Base-by-base conservation (phyloP, 2,113 vertebrate species). In the Myotis lucifugus region DNA sequence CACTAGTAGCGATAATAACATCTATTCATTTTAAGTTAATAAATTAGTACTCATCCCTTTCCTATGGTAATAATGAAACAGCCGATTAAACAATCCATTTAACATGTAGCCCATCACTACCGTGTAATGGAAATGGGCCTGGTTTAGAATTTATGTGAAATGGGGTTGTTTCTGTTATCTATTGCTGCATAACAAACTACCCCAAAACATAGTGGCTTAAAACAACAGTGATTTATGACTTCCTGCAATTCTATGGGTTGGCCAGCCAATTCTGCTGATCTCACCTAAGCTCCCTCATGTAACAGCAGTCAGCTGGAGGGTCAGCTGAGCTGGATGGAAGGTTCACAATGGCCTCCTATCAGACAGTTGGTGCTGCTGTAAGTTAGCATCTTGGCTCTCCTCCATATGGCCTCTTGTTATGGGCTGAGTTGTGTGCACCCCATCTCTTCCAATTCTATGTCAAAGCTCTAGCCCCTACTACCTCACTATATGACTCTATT, bases 11-110 rank as follows among this genome's bases (percentile, higher is more conserved):
- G 93, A 59, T 76, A 42, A 86, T 93, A 96, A 74, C 23, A 83
- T 96, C 82, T 96, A 97, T 96, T 97, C 87, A 85, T 94, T 97
- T 96, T 73, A 96, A 96, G 93, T 95, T 91, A 96, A 96, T 94
- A 96, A 96, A 69, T 93, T 87, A 96, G 86, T 61, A 93, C 83
- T 95, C 67, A 77, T 32, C 95, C 42, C 85, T 88, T 96, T 94
- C 74, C 83, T 87, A 9, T 56, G 46, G 34, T 81, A 93, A 81
- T 94, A 97, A 97, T 96, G 76, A 96, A 97, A 96, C 67, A 84
- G 66, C 93, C 86, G 37, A 94, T 66, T 94, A 84, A 89, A 88
- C 77, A 69, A 88, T 94, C 70, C 34, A 85, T 64, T 96, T 94
- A 67, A 93, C 90, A 48, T 50, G 48, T 42, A 93, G 70, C 56